These are phyloP conservation scores for Mirza zaza DNA, from an alignment of 2,113 vertebrate genomes.

Conservation along the genomic window DNA sequence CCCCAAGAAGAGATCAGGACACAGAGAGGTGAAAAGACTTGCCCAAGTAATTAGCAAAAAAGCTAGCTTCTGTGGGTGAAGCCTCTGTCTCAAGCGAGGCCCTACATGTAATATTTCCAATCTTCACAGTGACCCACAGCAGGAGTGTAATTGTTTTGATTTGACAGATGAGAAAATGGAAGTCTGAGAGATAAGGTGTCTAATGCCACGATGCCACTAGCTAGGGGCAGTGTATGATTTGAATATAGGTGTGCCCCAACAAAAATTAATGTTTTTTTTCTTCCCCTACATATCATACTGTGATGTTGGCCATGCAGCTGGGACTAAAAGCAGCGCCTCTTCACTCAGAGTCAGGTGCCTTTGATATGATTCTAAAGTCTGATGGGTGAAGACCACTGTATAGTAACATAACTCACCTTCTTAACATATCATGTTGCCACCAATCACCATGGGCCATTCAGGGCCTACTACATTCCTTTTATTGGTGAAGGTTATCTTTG, in stretches of 20 bases:
- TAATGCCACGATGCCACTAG: neutral
- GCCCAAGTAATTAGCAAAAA: neutral
- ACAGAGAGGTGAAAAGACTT: neutral
- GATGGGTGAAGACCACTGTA: neutral
- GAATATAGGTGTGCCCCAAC: neutral
- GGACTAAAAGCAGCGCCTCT: neutral
- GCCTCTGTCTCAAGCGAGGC: neutral
- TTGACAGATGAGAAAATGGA: neutral
- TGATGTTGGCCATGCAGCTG: neutral
- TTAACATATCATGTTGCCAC: too few species aligned
- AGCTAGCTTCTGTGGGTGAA: neutral
- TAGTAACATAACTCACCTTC: neutral
- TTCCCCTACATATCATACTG: neutral
- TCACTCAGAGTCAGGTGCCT: neutral
- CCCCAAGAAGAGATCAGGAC: neutral
- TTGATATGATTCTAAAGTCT: neutral
- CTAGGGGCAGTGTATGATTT: neutral
- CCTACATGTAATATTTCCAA: rapidly evolving
- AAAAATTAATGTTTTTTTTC: neutral
- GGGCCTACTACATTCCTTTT: neutral
- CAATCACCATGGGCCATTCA: neutral
- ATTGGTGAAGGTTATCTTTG: neutral
- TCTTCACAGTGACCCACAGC: neutral
- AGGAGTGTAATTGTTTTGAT: too few species aligned
- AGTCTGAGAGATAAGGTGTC: neutral